These are phyloP conservation scores for Tinea pellionella DNA, from an alignment of 2,888 invertebrate genomes.

Conservation along the genomic window DNA sequence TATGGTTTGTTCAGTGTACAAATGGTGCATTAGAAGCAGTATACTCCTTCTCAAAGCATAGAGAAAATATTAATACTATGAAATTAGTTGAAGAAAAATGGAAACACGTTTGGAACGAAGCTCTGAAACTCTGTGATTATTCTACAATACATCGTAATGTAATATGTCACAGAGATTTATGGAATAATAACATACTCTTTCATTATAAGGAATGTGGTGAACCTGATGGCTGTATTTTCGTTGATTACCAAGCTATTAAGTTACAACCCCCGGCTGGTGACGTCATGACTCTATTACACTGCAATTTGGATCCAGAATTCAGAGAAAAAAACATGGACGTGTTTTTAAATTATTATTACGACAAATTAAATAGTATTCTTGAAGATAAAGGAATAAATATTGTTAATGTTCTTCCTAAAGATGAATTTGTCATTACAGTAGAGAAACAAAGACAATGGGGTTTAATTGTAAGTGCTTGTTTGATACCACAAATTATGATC, in stretches of 20 bases:
- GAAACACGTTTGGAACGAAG: constrained; percentile 36
- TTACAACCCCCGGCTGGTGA: constrained; percentile 77
- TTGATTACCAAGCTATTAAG: constrained; percentile 77
- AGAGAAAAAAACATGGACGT: constrained; percentile 55
- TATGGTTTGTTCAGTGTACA: constrained; percentile 51
- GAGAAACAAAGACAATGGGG: constrained; percentile 63
- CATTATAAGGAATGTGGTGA: constrained; percentile 36
- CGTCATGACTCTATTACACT: constrained; percentile 64
- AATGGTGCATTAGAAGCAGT: constrained; percentile 41
- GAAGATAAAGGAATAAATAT: constrained; percentile 39
- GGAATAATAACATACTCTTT: constrained; percentile 74
- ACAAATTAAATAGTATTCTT: constrained; percentile 51
- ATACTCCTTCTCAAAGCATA: constrained; percentile 39
- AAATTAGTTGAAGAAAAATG: constrained; percentile 34
- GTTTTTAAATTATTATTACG: constrained; percentile 70
- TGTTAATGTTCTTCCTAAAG: constrained; percentile 41
- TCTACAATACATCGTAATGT: constrained; percentile 55
- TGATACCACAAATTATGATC: constrained; percentile 63
- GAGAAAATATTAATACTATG: constrained; percentile 23
- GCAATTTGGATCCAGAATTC: constrained; percentile 58
- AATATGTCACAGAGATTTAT: constrained; percentile 72
- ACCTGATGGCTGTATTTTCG: constrained; percentile 70
- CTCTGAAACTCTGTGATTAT: constrained; percentile 32
- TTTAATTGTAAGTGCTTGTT: constrained; percentile 65
- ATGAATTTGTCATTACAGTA: constrained; percentile 51